These are phyloP conservation scores for Vanessa tameamea DNA, from an alignment of 1,140 invertebrate genomes.

Conservation along the genomic window DNA sequence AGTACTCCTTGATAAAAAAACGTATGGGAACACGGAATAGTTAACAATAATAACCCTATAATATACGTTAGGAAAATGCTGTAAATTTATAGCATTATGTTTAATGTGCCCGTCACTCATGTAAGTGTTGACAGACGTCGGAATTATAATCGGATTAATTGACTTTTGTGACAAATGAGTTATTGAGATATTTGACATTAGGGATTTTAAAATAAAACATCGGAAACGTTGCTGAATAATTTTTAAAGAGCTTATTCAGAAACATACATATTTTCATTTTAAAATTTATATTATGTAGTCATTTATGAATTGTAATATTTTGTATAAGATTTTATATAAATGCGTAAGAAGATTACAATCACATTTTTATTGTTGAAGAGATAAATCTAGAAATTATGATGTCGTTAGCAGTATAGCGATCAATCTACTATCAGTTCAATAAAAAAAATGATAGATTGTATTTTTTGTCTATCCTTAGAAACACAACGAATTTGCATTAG, in stretches of 20 bases:
- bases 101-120: background rate
- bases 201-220: background rate
- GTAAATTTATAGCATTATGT: background rate
- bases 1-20: too few relatives aligned
- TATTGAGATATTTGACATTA: background rate
- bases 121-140: background rate
- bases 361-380: background rate
- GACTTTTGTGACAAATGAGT: background rate
- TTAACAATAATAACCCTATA: too few relatives aligned
- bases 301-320: background rate
- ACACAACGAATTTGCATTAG: too few relatives aligned
- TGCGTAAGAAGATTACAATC: background rate
- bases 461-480: too few relatives aligned
- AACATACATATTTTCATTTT: background rate
- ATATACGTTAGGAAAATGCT: background rate
- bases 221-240: background rate
- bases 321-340: background rate
- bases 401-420: too few relatives aligned
- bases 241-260: background rate
- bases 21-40: too few relatives aligned
- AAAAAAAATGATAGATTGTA: too few relatives aligned
- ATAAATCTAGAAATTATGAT: too few relatives aligned
- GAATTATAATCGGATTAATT: conserved; percentile 7
- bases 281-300: too few relatives aligned
- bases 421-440: too few relatives aligned